Conservation (phyloP, 2,797 vertebrate genomes). For the Podargus strigoides region DNA sequence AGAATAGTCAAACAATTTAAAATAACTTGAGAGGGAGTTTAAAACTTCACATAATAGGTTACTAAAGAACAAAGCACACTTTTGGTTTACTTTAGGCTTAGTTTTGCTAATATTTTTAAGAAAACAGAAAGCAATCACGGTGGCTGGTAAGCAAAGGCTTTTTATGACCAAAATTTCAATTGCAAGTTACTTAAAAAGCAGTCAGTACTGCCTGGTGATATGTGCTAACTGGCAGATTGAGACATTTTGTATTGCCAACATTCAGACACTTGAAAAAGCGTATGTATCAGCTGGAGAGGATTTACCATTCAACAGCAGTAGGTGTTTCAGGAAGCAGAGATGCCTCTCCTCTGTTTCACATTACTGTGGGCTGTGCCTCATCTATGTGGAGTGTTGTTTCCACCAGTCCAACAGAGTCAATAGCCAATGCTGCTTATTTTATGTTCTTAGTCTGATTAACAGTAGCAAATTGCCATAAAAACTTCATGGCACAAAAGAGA, state of each 20-base stretch:
- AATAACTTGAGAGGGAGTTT: not conserved
- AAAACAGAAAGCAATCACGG: not conserved
- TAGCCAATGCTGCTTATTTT: not conserved
- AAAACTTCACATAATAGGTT: not conserved
- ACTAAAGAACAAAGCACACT: not conserved
- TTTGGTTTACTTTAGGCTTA: not conserved
- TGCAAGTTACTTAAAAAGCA: not conserved
- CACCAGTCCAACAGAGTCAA: not conserved
- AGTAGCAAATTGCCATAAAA: not conserved
- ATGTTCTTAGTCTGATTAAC: not conserved
- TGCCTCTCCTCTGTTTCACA: not conserved
- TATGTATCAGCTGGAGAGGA: not conserved
- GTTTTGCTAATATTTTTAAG: not conserved
- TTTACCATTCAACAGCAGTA: not conserved
- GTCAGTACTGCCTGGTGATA: not conserved
- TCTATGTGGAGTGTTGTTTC: not conserved
- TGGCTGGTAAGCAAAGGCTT: not conserved
- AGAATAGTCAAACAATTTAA: not conserved
- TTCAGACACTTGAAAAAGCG: not conserved
- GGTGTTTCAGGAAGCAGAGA: not conserved
- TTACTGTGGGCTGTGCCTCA: not conserved
- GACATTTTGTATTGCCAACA: not conserved
- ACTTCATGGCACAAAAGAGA: not conserved
- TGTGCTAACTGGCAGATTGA: not conserved
- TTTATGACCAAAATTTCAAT: not conserved